Evolutionary conservation across 2,888 invertebrate species (phyloP), one percentile per base, ranked within the genome.

Genomic region (Callyntrura guangdongensis): DNA sequence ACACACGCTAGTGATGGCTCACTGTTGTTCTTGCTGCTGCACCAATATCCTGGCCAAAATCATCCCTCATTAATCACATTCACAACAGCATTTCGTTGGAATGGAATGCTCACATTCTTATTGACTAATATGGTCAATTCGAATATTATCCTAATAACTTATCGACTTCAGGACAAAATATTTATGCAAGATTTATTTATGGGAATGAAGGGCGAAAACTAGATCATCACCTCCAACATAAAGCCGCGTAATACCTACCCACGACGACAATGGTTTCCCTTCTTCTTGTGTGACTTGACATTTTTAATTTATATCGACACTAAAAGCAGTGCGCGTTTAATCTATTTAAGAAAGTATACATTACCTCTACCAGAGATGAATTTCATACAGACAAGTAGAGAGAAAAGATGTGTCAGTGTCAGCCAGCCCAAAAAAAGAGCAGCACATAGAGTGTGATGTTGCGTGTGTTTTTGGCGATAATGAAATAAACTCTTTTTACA

Each of bases 361-460:
- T 36, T 36, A 36, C 36, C 36, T 36, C 36, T 36, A n/a, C 36
- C 6, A 36, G 3, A 36, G 36, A 36, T 36, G 36, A 36, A 36
- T 36, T 36, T 17, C 20, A 59, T n/a, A 59, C 59, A 20, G 25
- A 67, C 27, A 12, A 27, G 36, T 27, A 27, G 25, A 25, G 9
- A 25, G 27, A 84, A 69, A 69, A 84, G 84, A 84, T 84, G 84
- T 84, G 84, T 84, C 84, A 84, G 84, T 84, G 84, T 84, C 84
- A 84, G 84, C 82, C 61, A 56, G 79, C 9, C 56, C 20, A 56
- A 47, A 74, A 53, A 36, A 56, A 53, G 11, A 53, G 53, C n/a
- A 36, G 6, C 36, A 36, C 36, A 36, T 27, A 67, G 17, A 3
- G 61, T 64, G 59, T 25, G 61, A 14, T 61, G 61, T 53, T 61